Conservation (phyloP, 2,113 vertebrate genomes). For the Eulacestoma nigropectus region DNA sequence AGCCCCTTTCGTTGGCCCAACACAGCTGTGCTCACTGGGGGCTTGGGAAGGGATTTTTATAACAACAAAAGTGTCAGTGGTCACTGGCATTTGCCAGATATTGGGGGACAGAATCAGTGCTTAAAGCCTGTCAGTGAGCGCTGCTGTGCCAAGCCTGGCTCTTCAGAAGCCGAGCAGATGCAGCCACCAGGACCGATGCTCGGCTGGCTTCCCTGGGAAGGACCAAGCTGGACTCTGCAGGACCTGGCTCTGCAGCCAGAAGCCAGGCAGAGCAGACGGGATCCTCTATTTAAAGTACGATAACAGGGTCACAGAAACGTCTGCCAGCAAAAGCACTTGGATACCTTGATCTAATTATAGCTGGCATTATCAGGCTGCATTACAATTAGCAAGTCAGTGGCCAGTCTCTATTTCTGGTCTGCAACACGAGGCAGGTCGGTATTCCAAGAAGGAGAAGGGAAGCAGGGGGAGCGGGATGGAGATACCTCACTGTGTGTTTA, state of each 20-base stretch:
- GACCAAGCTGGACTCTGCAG: background rate
- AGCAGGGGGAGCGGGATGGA: background rate
- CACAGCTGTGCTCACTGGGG: rapidly evolving
- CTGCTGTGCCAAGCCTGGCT: background rate
- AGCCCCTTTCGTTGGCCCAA: background rate
- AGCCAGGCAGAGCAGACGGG: background rate
- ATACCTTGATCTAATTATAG: constrained; percentile 32
- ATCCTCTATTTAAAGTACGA: background rate
- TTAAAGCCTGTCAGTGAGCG: rapidly evolving
- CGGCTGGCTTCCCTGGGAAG: background rate
- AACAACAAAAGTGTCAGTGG: background rate
- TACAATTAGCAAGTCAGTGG: constrained; percentile 6
- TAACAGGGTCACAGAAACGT: constrained; percentile 7
- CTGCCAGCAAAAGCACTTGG: background rate
- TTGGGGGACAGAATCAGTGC: background rate
- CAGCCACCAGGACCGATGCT: background rate
- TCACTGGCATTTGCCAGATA: background rate
- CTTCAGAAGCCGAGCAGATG: background rate
- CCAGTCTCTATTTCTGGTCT: constrained; percentile 5
- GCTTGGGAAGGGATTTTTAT: background rate
- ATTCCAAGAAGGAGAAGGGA: background rate
- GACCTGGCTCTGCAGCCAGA: background rate
- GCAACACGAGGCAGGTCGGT: background rate
- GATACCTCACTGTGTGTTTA: background rate
- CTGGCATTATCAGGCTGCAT: constrained; percentile 31